Base-by-base conservation (phyloP, 2,888 invertebrate species). In the Leuctra nigra region DNA sequence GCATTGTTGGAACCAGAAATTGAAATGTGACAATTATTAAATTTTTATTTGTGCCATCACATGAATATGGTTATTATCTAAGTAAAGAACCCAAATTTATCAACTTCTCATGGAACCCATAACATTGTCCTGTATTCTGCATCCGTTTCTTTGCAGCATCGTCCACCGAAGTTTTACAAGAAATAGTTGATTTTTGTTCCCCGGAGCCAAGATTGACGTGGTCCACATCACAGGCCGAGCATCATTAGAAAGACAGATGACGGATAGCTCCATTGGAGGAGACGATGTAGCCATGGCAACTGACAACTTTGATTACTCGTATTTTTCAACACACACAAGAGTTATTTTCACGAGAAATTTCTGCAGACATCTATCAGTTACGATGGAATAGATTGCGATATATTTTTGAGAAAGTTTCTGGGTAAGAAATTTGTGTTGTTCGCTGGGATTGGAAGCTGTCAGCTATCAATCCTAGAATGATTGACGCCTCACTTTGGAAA, bases 331-430 rank as follows among this genome's bases (percentile, higher is more conserved):
- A 35, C 35, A 33, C 18, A 22, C 23, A 35, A 20, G 50, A 50
- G 33, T 50, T 33, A 44, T 50, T 20, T 50, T 50, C 35, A 33
- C 16, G 50, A n/a, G 25, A 47, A 53, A 50, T 50, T 50, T 33
- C 22, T 59, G 24, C 41, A 18, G 48, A 44, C 55, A 59, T 56
- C 56, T 56, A 56, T 59, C 59, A 59, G 59, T 56, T 53, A 29
- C 48, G 56, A 59, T 59, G 59, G 56, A 54, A 53, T 53, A 56
- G 56, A 59, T 59, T 53, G 59, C 48, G 41, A 46, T 46, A 54
- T 54, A 50, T 50, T 56, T 44, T 35, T 24, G 36, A 35, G 22
- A 24, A 35, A 53, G 44, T 50, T 50, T 50, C n/a, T 50, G 35
- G 33, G 22, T 50, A 33, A 50, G n/a, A 50, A 50, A 50, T 50